A percentile compares a stretch with the other conserved stretches of the same genome.
phyloP scores from a whole-genome alignment of 2,113 vertebrate genomes.

The Sinocyclocheilus maitianheensis region DNA sequence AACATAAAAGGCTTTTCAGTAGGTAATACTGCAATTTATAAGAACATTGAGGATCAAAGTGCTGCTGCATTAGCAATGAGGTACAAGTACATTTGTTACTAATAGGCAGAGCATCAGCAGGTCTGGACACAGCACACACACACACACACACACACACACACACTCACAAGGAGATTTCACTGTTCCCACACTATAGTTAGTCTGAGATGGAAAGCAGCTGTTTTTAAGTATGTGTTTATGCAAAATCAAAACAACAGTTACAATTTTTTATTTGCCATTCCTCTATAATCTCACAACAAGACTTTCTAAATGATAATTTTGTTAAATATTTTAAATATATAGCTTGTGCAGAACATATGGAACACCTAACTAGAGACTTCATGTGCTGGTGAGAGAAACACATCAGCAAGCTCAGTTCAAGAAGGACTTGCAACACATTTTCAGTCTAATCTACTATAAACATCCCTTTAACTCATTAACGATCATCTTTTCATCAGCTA shows the following conservation, averaged over 20 bases:
- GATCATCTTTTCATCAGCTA: neutral
- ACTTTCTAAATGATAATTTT: neutral
- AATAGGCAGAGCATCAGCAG: neutral
- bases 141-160: too few species aligned
- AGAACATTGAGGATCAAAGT: neutral
- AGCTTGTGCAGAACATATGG: neutral
- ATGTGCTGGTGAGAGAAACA: neutral
- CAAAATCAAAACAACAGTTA: neutral
- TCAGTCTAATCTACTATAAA: neutral
- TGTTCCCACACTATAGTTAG: neutral
- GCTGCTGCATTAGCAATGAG: neutral
- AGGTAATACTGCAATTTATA: neutral
- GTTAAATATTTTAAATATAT: neutral
- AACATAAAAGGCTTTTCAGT: neutral
- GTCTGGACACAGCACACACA: constrained; percentile 10
- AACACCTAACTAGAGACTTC: neutral
- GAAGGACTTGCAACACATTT: neutral
- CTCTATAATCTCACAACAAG: neutral
- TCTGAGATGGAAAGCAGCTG: neutral
- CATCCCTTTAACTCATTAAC: neutral
- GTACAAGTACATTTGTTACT: neutral
- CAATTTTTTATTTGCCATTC: neutral
- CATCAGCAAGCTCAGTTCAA: neutral
- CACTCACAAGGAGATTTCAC: neutral
- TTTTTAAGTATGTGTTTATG: neutral